Conservation (phyloP, 2,113 vertebrate genomes). For the Podarcis muralis region DNA sequence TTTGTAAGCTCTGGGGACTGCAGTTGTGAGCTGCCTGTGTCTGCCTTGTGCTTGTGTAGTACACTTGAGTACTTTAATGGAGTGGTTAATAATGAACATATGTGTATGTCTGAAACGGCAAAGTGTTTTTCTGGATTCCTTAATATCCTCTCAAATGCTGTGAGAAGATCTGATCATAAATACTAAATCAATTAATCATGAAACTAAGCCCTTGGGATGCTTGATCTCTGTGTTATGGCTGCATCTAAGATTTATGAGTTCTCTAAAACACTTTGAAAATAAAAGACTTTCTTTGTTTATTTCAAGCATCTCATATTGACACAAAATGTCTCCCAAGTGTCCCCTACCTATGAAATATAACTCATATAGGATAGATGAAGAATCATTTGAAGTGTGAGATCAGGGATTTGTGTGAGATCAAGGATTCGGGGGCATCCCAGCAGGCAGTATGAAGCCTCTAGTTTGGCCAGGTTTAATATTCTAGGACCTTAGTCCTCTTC, state of each 20-base stretch:
- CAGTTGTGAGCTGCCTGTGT: background rate
- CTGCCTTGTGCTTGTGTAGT: constrained; percentile 19
- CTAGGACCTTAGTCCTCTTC: background rate
- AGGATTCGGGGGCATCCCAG: too few relatives aligned
- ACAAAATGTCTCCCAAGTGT: background rate
- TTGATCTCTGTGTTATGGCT: background rate
- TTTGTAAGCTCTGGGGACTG: background rate
- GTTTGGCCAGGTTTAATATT: background rate
- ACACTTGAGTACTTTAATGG: constrained; percentile 11
- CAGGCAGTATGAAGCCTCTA: background rate
- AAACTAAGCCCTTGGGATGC: background rate
- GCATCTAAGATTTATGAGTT: background rate
- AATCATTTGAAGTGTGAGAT: too few relatives aligned
- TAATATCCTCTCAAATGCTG: background rate
- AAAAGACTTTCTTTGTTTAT: background rate
- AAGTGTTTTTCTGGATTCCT: constrained; percentile 5
- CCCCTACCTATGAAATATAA: background rate
- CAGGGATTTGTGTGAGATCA: too few relatives aligned
- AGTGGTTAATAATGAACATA: constrained; percentile 4
- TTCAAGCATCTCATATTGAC: background rate
- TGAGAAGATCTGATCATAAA: background rate
- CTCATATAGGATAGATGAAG: background rate
- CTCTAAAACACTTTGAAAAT: constrained; percentile 5
- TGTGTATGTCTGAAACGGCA: constrained; percentile 17
- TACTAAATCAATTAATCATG: constrained; percentile 33